Base-by-base conservation (phyloP, 2,113 vertebrate genomes). In the Malurus melanocephalus region DNA sequence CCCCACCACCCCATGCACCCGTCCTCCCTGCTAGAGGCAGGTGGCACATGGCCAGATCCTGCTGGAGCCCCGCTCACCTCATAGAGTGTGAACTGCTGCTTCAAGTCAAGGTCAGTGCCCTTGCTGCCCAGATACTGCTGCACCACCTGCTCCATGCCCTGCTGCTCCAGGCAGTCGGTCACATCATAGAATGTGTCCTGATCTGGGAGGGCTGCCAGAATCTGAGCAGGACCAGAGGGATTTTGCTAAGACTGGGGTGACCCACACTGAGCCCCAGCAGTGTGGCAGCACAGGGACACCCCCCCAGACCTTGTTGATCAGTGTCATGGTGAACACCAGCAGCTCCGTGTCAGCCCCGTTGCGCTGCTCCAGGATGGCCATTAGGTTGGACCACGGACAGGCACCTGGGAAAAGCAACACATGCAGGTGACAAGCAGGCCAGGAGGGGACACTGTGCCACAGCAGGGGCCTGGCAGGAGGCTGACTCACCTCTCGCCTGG, bases 141-240 rank as follows among this genome's bases (percentile, higher is more conserved):
- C 89, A 99, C 96, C 75, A 99, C 90, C 4, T 68, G 67, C 90
- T 99, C 99, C 98, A 99, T 99, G 46, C 98, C 98, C 90, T 98
- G 97, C 94, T 98, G 97, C 94, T 99, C 99, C 95, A 99, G 96
- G 42, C 98, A 98, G 95, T 99, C 99, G 0, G 99, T 98, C 93
- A 99, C 90, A 0, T 99, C 99, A 1, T 99, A 99, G 97, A 99
- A 99, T 3, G 98, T 98, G 95, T 99, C 99, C 96, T 99, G 99
- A 81, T 99, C 99, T 0, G 98, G 99, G 35, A 99, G 98, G 2
- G 97, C 98, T 1, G 97, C 97, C 83, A 99, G 97, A 0, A 98
- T 98, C 99, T 99, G 95, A 38, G 48, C 43, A 74, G 74, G 52
- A 83, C 24, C 72, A 94, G 52, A 84, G 35, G 13, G 83, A 79